Conservation (phyloP, 2,888 invertebrate species). For the Keiferia lycopersicella region DNA sequence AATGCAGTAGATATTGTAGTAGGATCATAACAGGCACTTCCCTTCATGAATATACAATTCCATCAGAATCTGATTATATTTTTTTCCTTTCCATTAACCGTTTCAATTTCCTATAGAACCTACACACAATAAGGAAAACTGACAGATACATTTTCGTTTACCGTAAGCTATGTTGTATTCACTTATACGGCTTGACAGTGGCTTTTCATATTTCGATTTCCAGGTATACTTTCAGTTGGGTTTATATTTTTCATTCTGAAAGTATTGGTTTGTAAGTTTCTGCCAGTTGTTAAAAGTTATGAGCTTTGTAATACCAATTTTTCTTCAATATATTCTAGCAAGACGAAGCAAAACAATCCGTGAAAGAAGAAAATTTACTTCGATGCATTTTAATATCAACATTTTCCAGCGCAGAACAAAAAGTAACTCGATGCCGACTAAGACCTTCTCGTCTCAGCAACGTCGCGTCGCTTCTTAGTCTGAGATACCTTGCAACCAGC, state of each 20-base stretch:
- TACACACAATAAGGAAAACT: not conserved
- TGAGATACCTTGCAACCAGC: not conserved
- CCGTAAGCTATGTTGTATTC: not conserved
- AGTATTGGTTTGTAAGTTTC: too few species aligned
- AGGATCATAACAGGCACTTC: not conserved
- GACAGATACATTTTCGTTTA: constrained; percentile 1
- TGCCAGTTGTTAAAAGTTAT: not conserved
- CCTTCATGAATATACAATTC: not conserved
- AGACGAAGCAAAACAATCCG: not conserved
- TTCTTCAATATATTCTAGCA: too few species aligned
- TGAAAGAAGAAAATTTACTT: not conserved
- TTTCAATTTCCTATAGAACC: not conserved
- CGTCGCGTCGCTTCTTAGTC: too few species aligned
- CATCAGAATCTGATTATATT: constrained; percentile 1
- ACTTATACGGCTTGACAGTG: not conserved
- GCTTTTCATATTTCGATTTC: not conserved
- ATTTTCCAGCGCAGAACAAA: not conserved
- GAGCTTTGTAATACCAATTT: not conserved
- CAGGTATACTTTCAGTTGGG: too few species aligned
- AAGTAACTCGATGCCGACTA: not conserved
- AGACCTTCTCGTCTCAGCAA: not conserved
- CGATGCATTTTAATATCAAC: not conserved
- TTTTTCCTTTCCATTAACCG: constrained; percentile 5
- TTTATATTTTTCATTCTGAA: too few species aligned
- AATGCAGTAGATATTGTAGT: not conserved